These are phyloP conservation scores for Yoshiicerus persimilis DNA, from an alignment of 1,140 invertebrate genomes.

Conservation along the genomic window DNA sequence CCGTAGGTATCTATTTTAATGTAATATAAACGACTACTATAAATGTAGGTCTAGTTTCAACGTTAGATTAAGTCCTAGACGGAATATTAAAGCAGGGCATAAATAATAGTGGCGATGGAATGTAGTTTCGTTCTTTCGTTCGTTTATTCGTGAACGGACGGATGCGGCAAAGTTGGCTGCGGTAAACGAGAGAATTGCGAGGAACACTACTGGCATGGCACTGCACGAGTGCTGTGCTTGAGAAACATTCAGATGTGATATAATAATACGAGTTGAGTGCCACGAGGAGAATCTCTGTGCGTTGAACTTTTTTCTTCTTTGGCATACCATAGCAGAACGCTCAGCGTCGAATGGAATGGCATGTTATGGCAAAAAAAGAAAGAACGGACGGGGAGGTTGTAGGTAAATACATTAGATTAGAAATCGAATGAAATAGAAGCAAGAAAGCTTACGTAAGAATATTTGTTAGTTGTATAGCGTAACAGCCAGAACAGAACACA, in stretches of 20 bases:
- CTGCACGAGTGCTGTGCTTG: background rate
- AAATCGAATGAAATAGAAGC: background rate
- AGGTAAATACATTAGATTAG: background rate
- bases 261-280: background rate
- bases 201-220: background rate
- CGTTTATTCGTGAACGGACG: background rate
- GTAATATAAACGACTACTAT: background rate
- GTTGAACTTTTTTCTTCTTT: background rate
- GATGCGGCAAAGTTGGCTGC: slow-evolving; percentile 5
- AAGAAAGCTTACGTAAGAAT: background rate
- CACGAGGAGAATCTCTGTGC: background rate
- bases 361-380: background rate
- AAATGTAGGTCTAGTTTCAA: background rate
- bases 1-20: background rate
- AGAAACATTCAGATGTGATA: background rate
- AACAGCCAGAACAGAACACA: background rate
- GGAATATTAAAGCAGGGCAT: background rate
- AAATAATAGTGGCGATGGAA: background rate
- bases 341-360: too few relatives aligned
- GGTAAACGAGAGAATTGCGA: background rate
- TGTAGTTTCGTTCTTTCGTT: background rate
- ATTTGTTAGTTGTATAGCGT: background rate
- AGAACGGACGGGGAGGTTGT: background rate
- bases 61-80: background rate
- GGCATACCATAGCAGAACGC: background rate